Evolutionary conservation across 2,888 invertebrate species (phyloP), one percentile per base, ranked within the genome.

Genomic region (Trilocha varians): DNA sequence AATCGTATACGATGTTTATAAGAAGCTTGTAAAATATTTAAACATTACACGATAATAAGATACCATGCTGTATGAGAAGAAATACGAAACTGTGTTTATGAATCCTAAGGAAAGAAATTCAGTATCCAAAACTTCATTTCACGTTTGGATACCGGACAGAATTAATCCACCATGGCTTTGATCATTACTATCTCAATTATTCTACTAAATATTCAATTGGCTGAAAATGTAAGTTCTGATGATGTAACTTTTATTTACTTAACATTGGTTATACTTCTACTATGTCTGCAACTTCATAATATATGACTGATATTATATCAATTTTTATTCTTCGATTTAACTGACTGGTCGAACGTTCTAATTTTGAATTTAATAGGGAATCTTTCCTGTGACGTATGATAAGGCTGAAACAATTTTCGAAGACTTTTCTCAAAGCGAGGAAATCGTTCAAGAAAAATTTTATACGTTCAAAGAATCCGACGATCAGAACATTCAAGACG

Each of bases 61-160:
- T 5, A 18, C 18, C 8, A 4, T 18, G 8, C 5, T 18, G 4
- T 18, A 18, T 2, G 11, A 25, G 5, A 42, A 45, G 42, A 46
- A 55, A 62, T 50, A 44, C 40, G 48, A 53, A 46, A 37, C 40
- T 44, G 40, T 70, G 70, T 78, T 79, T 75, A 65, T 60, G 70
- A 75, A 75, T 60, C 52, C 51, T 46, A 39, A 16, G 39, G 44
- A 38, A 57, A 48, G 40, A 46, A 49, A 50, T 45, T 47, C 44
- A 50, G 25, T 25, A 43, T 39, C 41, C 43, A 47, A 42, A 38
- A 39, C 46, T 41, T 57, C 61, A 61, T 50, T 65, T 55, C 50
- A 62, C 52, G 57, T 36, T 38, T 44, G 50, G 49, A 52, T 58
- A 45, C 55, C 47, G 40, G 4, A 38, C 5, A 15, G 16, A 47